Evolutionary conservation across 2,888 invertebrate genomes (phyloP).

Genomic region (Lasioglossum malachurum): DNA sequence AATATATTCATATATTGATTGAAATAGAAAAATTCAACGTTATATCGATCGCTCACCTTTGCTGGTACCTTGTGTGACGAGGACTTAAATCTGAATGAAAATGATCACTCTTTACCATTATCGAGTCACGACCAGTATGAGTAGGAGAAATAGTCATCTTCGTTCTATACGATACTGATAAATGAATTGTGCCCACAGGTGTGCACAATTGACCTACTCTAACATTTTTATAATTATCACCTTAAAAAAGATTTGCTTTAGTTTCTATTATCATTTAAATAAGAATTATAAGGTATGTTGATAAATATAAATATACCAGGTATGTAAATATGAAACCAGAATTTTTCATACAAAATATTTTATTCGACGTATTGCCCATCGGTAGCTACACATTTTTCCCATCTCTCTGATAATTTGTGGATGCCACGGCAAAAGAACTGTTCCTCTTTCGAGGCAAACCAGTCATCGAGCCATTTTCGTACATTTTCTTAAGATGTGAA

Average conservation of each 20-base stretch:
- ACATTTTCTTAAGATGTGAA: no score
- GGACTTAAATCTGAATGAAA: slow-evolving; percentile 92
- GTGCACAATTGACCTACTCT: slow-evolving; percentile 95
- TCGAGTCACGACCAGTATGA: slow-evolving; percentile 89
- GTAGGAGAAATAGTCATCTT: slow-evolving; percentile 96
- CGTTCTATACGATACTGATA: slow-evolving; percentile 95
- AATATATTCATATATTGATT: slow-evolving; percentile 1
- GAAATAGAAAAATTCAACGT: slow-evolving; percentile 10
- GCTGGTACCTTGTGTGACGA: slow-evolving; percentile 88
- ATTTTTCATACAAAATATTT: no score
- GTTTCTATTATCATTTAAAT: not conserved
- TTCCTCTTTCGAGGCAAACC: no score
- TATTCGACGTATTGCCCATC: no score
- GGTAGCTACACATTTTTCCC: no score
- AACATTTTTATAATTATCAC: slow-evolving; percentile 92
- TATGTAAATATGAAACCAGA: no score
- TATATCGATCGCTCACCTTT: slow-evolving; percentile 82
- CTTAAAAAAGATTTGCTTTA: slow-evolving; percentile 83
- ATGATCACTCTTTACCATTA: slow-evolving; percentile 96
- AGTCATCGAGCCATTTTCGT: no score
- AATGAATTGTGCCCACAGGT: slow-evolving; percentile 92
- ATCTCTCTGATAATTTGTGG: no score
- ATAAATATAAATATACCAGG: no score
- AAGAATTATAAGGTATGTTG: not conserved
- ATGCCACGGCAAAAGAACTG: no score